Conservation (phyloP, 2,797 vertebrate species). For the Phoeniculus purpureus region DNA sequence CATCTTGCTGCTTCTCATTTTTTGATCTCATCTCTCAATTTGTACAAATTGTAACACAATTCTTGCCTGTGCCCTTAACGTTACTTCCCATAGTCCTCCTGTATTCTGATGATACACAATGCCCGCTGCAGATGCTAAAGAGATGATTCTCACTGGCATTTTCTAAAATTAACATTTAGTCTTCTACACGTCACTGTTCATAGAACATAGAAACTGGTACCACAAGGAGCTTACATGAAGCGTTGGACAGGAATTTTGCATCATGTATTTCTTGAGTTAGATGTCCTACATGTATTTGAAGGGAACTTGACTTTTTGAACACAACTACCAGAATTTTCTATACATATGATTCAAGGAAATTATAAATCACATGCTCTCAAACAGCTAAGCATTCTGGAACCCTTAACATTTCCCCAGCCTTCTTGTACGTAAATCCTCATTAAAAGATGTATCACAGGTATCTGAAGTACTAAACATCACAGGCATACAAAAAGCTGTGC, state of each 20-base stretch:
- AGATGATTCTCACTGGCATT: background rate
- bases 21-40: background rate
- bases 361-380: background rate
- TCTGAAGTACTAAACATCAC: background rate
- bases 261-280: background rate
- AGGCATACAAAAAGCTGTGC: background rate
- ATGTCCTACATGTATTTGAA: background rate
- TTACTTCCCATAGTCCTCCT: background rate
- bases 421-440: background rate
- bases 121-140: background rate
- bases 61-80: background rate
- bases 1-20: background rate
- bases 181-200: background rate
- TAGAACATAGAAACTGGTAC: background rate
- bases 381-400: background rate
- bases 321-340: background rate
- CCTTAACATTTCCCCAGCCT: background rate
- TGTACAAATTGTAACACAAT: rapidly evolving
- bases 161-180: background rate
- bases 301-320: background rate
- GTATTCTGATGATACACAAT: background rate
- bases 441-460: background rate
- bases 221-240: background rate
- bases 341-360: background rate
- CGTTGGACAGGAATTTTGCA: background rate